Evolutionary conservation across 2,888 invertebrate genomes (phyloP).

Genomic region (Gari tellinella): DNA sequence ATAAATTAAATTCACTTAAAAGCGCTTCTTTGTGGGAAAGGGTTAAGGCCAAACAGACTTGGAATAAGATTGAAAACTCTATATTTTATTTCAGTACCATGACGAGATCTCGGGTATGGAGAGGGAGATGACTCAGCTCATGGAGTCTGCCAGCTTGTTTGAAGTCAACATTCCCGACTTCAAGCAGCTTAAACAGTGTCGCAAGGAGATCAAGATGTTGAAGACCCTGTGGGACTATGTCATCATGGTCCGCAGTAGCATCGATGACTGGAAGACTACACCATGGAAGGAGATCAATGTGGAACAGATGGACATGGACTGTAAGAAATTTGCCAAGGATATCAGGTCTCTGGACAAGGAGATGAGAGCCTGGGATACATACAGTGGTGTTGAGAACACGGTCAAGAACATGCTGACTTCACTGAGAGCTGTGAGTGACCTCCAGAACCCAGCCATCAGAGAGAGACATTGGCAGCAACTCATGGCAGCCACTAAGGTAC

Average conservation of each 20-base stretch:
- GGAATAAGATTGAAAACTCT: too few species aligned
- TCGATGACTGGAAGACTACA: conserved; percentile 98
- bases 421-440: conserved; percentile 95
- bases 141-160: conserved; percentile 95
- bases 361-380: conserved; percentile 97
- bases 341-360: conserved; percentile 93
- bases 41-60: too few species aligned
- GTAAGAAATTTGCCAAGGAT: conserved; percentile 97
- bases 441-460: conserved; percentile 97
- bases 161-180: conserved; percentile 98
- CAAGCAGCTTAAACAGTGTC: conserved; percentile 95
- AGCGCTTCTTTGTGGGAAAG: too few species aligned
- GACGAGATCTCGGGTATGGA: conserved; percentile 92
- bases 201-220: conserved; percentile 91
- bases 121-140: conserved; percentile 93
- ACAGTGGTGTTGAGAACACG: conserved; percentile 93
- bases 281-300: conserved; percentile 98
- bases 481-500: conserved; percentile 96
- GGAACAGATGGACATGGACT: conserved; percentile 99
- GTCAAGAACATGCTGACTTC: conserved; percentile 99
- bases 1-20: too few species aligned
- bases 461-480: conserved; percentile 98
- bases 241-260: conserved; percentile 94
- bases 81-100: conserved; percentile 88
- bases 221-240: conserved; percentile 98